Conservation (phyloP, 2,888 invertebrate species). For the Drosophila neoperkinsi region DNA sequence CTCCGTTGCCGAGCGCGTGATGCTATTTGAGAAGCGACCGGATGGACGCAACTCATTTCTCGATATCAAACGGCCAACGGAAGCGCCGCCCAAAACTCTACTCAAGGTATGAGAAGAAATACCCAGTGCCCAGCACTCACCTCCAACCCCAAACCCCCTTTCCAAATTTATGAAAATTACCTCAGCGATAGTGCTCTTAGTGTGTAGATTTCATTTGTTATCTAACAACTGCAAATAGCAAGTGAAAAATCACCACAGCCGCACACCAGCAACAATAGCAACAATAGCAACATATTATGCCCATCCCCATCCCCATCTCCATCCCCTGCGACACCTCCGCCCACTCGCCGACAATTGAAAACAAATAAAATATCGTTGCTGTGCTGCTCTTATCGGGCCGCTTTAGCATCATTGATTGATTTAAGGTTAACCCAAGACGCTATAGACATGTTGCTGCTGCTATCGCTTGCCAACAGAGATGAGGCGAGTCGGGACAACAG, state of each 20-base stretch:
- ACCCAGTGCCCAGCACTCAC: not conserved
- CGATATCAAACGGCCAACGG: conserved; percentile 86
- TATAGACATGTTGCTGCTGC: conserved; percentile 37
- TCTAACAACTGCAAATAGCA: conserved; percentile 75
- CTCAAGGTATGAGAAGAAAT: conserved; percentile 69
- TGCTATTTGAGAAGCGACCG: conserved; percentile 96
- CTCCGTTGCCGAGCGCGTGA: conserved; percentile 95
- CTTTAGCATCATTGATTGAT: conserved; percentile 75
- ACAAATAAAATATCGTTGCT: conserved; percentile 31
- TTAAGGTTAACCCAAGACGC: conserved; percentile 78
- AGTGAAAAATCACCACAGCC: conserved; percentile 55
- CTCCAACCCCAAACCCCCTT: not conserved
- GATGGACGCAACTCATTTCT: conserved; percentile 87
- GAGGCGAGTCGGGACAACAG: conserved; percentile 31
- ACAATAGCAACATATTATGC: conserved; percentile 37
- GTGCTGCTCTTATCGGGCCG: conserved; percentile 62
- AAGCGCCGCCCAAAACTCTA: conserved; percentile 78
- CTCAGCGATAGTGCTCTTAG: not conserved
- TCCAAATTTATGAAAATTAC: conserved; percentile 11
- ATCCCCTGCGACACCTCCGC: not conserved
- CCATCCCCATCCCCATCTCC: not conserved
- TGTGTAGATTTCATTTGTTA: conserved; percentile 51
- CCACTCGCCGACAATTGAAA: conserved; percentile 6
- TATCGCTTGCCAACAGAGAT: conserved; percentile 65
- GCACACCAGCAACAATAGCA: conserved; percentile 39